Percentiles rank a stretch among this genome's conserved stretches.
These are phyloP conservation scores for Spilogale gracilis DNA, from an alignment of 2,113 vertebrate genomes.

Conservation along the genomic window DNA sequence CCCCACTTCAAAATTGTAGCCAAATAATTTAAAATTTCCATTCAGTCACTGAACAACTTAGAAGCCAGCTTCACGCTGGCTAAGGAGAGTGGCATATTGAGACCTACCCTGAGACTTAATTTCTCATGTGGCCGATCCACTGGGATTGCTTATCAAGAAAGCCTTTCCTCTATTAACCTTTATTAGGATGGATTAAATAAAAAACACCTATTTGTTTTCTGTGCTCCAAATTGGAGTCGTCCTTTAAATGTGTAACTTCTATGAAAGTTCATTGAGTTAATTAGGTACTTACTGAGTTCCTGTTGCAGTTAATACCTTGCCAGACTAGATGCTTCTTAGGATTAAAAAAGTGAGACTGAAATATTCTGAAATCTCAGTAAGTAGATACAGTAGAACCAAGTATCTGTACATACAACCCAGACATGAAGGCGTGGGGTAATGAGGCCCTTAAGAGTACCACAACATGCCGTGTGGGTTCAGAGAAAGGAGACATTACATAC, in stretches of 20 bases:
- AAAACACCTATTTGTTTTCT: constrained; percentile 15
- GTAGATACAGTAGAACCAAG: neutral
- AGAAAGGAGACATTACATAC: neutral
- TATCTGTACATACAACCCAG: neutral
- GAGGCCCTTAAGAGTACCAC: neutral
- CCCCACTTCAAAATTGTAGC: neutral
- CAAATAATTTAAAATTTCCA: neutral
- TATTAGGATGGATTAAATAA: neutral
- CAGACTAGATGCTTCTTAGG: neutral
- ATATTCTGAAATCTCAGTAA: neutral
- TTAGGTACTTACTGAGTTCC: neutral
- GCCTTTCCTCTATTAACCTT: constrained; percentile 3
- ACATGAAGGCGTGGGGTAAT: neutral
- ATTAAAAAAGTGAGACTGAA: neutral
- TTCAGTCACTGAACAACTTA: neutral
- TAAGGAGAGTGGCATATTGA: neutral
- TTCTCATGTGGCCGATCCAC: neutral
- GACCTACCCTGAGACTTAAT: neutral
- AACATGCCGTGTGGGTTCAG: neutral
- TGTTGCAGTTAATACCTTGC: neutral
- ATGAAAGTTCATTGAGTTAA: neutral
- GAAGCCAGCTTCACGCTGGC: neutral
- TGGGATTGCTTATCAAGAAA: neutral
- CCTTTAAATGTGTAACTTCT: neutral
- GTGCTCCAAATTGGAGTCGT: neutral